Conservation (phyloP, 2,113 vertebrate species). For the Triplophysa siluroides region DNA sequence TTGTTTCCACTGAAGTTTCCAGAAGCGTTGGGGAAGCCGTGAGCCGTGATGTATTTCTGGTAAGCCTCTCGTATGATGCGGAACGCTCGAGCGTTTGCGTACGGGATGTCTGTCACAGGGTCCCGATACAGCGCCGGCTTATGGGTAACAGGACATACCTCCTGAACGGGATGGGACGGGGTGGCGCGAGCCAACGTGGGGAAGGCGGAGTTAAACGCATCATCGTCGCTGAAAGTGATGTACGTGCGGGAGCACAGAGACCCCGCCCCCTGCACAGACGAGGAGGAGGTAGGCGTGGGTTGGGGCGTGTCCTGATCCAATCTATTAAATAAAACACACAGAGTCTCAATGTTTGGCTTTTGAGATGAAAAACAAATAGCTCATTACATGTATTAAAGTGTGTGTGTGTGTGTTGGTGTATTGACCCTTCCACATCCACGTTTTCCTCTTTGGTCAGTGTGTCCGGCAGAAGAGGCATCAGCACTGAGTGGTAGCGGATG, state of each 20-base stretch:
- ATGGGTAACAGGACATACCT: constrained; percentile 93
- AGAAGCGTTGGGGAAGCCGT: constrained; percentile 83
- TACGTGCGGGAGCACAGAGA: constrained; percentile 88
- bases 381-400: background rate
- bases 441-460: constrained; percentile 86
- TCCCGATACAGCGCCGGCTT: constrained; percentile 87
- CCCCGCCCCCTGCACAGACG: constrained; percentile 65
- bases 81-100: constrained; percentile 87
- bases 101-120: constrained; percentile 94
- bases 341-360: background rate
- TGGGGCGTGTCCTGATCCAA: constrained; percentile 81
- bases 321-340: constrained; percentile 62
- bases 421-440: constrained; percentile 92
- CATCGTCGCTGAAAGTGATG: constrained; percentile 91
- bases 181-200: constrained; percentile 55
- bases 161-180: constrained; percentile 79
- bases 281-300: background rate
- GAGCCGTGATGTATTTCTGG: constrained; percentile 90
- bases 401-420: background rate
- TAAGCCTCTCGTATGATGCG: constrained; percentile 95
- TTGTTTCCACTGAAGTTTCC: constrained; percentile 59
- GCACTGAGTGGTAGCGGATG: constrained; percentile 89
- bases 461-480: constrained; percentile 87
- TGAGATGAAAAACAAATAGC: background rate
- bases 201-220: constrained; percentile 82